Conservation (phyloP, 2,113 vertebrate species). For the Todiramphus saurophagus region DNA sequence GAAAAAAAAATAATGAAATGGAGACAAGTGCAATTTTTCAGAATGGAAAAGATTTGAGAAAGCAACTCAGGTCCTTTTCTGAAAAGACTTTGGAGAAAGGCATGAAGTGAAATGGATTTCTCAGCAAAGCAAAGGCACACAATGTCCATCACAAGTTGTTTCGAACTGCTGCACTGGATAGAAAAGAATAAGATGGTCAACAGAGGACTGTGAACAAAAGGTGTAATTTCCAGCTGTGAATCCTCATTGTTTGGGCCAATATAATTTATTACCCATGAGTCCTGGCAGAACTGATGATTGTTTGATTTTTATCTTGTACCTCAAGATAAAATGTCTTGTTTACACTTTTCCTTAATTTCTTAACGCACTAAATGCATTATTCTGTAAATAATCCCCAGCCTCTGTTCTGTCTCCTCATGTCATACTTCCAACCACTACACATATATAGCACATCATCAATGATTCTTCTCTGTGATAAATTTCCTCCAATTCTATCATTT, state of each 20-base stretch:
- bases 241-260: not conserved
- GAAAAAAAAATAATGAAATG: not conserved
- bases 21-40: not conserved
- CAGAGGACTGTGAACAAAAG: not conserved
- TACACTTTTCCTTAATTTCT: not conserved
- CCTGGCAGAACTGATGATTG: not conserved
- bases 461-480: not conserved
- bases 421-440: not conserved
- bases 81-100: not conserved
- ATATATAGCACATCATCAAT: not conserved
- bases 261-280: not conserved
- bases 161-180: not conserved
- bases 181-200: not conserved
- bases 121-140: not conserved
- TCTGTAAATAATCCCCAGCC: not conserved
- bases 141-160: not conserved
- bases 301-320: not conserved
- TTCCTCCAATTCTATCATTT: not conserved
- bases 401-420: not conserved
- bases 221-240: not conserved
- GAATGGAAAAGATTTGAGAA: not conserved
- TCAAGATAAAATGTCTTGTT: not conserved
- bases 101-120: not conserved
- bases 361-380: not conserved
- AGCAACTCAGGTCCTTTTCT: not conserved